Percentiles rank a stretch among this genome's conserved stretches.
phyloP scores from a whole-genome alignment of 2,113 vertebrate genomes.

The Procavia capensis region DNA sequence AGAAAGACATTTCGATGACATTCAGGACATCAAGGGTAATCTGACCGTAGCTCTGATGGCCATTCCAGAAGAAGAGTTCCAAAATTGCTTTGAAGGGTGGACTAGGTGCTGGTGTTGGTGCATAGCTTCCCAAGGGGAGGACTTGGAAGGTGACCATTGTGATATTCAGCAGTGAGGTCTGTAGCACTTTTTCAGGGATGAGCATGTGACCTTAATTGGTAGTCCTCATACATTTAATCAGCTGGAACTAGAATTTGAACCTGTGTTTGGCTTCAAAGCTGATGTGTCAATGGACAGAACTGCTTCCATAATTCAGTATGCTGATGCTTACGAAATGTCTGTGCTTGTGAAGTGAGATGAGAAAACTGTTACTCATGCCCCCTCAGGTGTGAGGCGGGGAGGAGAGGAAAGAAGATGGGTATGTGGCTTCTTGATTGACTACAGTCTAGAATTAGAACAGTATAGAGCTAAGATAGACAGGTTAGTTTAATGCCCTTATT shows the following conservation, averaged over 20 bases:
- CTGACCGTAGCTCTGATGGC: no score
- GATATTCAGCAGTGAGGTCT: no score
- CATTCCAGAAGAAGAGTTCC: no score
- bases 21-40: no score
- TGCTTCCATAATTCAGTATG: not conserved
- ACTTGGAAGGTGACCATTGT: no score
- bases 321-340: not conserved
- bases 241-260: not conserved
- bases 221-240: not conserved
- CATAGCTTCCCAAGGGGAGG: no score
- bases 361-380: no score
- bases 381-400: not conserved
- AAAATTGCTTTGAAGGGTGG: no score
- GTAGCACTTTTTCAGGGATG: no score
- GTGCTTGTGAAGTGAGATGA: not conserved
- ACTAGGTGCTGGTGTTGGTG: no score
- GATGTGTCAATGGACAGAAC: not conserved
- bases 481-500: conserved; percentile 31
- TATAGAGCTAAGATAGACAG: conserved; percentile 30
- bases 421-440: not conserved
- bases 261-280: not conserved
- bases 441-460: not conserved
- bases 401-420: not conserved
- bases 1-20: no score
- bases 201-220: no score